These are phyloP conservation scores for Morbakka virulenta DNA, from an alignment of 30 jellyfish, hydroid and myxozoan species.

Conservation along the genomic window DNA sequence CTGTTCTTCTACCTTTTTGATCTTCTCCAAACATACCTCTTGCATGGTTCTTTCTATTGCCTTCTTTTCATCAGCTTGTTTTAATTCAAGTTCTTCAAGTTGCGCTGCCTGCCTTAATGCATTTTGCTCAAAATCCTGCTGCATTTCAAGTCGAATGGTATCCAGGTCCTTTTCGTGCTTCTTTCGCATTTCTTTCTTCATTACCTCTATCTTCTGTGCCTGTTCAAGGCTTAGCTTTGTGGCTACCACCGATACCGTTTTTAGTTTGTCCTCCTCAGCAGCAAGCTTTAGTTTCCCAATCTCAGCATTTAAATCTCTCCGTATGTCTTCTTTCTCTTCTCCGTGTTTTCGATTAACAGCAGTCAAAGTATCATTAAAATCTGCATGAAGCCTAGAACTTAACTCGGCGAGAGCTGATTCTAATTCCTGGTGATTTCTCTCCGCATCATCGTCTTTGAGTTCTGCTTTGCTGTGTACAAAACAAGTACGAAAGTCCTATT, in stretches of 20 bases:
- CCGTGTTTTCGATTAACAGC: constrained; percentile 44
- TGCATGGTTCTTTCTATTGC: not conserved
- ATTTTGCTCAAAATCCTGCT: constrained; percentile 34
- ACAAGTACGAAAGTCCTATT: too few relatives aligned
- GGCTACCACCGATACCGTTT: constrained; percentile 35
- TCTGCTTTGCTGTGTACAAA: constrained; percentile 31
- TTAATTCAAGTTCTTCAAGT: constrained; percentile 38
- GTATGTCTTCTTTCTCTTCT: constrained; percentile 7
- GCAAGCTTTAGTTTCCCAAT: constrained; percentile 38
- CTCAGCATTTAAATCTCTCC: constrained; percentile 29
- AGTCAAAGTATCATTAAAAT: constrained; percentile 41
- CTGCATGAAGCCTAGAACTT: constrained; percentile 30
- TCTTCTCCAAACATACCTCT: constrained; percentile 13
- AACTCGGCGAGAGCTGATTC: constrained; percentile 40
- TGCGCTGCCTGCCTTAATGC: constrained; percentile 54
- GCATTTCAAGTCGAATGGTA: constrained; percentile 51
- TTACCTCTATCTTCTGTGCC: constrained; percentile 50
- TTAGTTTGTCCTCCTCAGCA: constrained; percentile 20
- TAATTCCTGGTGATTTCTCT: constrained; percentile 33
- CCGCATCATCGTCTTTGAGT: constrained; percentile 31
- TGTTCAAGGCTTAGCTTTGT: constrained; percentile 47
- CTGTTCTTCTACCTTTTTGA: constrained; percentile 10
- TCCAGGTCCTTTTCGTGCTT: constrained; percentile 52
- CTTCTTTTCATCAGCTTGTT: constrained; percentile 21
- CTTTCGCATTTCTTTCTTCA: not conserved